phyloP scores from a whole-genome alignment of 2,888 invertebrate genomes.

The Craniophora ligustri region DNA sequence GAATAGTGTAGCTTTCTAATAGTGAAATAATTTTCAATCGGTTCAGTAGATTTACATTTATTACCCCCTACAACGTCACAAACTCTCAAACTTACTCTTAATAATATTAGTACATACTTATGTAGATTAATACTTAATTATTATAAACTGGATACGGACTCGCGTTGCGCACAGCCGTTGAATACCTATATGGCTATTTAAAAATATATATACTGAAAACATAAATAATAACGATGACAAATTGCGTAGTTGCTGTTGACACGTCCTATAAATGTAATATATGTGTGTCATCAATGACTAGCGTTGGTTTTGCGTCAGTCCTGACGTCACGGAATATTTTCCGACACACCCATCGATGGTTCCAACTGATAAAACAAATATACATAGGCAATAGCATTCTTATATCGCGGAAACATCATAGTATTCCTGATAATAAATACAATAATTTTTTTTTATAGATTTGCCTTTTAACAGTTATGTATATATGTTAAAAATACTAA shows the following conservation, averaged over 20 bases:
- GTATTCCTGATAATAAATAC: background rate
- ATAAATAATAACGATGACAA: conserved; percentile 10
- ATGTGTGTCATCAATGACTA: conserved; percentile 8
- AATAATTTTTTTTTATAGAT: too few species aligned
- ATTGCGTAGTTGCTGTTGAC: conserved; percentile 10
- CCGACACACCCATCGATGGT: conserved; percentile 36
- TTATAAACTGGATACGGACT: too few species aligned
- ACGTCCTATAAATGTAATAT: conserved; percentile 1
- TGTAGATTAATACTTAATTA: too few species aligned
- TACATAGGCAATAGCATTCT: conserved; percentile 21
- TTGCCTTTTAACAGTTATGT: too few species aligned
- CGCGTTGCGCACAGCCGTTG: too few species aligned
- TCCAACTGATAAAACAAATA: conserved; percentile 4
- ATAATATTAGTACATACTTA: too few species aligned
- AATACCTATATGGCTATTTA: background rate
- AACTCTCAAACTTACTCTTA: too few species aligned
- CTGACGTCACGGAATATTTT: conserved; percentile 35
- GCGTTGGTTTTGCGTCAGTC: conserved; percentile 15
- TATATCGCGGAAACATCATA: background rate
- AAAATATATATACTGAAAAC: background rate
- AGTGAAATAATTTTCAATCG: too few species aligned
- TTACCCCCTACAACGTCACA: too few species aligned
- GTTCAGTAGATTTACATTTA: too few species aligned
- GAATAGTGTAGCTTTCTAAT: too few species aligned
- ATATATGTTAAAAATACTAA: too few species aligned